Percentiles rank a stretch among this genome's conserved stretches.
phyloP scores from a whole-genome alignment of 2,888 invertebrate genomes.

The Drosophila lacicola region DNA sequence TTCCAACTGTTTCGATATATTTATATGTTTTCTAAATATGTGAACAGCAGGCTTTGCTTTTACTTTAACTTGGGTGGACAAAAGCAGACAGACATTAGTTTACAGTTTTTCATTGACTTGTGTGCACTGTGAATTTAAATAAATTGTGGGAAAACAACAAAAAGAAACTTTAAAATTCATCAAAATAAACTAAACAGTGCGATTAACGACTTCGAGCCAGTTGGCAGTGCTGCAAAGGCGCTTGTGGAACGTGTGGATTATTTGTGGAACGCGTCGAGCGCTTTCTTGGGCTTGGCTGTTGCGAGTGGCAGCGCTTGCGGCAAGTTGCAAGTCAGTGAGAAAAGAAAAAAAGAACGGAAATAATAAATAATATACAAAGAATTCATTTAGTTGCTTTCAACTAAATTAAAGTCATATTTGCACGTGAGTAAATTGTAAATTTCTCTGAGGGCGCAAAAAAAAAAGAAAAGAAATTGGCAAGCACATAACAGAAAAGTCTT shows the following conservation, averaged over 20 bases:
- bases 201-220: conserved; percentile 1
- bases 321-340: background rate
- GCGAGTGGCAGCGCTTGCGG: background rate
- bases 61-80: background rate
- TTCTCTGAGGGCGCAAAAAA: too few relatives aligned
- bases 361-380: background rate
- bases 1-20: too few relatives aligned
- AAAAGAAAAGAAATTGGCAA: too few relatives aligned
- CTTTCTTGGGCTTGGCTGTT: background rate
- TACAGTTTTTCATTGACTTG: background rate
- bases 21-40: too few relatives aligned
- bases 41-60: conserved; percentile 3
- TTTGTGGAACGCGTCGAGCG: conserved; percentile 11
- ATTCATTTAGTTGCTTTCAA: background rate
- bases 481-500: too few relatives aligned
- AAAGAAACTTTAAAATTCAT: background rate
- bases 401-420: background rate
- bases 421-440: conserved; percentile 7
- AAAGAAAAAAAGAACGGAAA: background rate
- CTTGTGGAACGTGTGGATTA: conserved; percentile 13
- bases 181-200: background rate
- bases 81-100: background rate
- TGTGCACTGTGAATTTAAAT: background rate
- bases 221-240: conserved; percentile 27
- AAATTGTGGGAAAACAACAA: background rate